Evolutionary conservation across 2,888 invertebrate genomes (phyloP).

Genomic region (Apodemia hepburni): DNA sequence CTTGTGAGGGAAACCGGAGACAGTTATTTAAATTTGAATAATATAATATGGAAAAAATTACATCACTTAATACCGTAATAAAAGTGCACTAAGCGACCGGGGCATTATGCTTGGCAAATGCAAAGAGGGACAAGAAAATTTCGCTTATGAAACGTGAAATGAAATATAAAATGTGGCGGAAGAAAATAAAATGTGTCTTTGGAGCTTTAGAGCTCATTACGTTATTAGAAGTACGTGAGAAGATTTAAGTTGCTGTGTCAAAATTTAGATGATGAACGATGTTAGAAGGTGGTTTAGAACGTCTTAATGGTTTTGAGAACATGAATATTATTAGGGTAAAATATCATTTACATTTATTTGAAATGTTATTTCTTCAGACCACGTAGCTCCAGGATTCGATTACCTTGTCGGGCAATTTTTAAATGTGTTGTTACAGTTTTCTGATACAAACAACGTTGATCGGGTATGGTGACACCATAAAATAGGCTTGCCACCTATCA

Average conservation of each 20-base stretch:
- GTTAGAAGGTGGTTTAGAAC: conserved; percentile 24
- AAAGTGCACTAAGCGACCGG: conserved; percentile 80
- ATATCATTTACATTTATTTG: not conserved
- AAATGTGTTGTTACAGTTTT: no score
- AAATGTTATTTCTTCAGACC: no score
- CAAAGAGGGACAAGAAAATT: conserved; percentile 73
- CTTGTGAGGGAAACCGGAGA: conserved; percentile 75
- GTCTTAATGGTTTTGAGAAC: conserved; percentile 19
- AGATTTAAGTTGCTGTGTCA: conserved; percentile 61
- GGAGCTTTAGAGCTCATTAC: conserved; percentile 72
- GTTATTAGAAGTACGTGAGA: conserved; percentile 73
- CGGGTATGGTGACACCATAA: no score
- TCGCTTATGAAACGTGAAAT: conserved; percentile 77
- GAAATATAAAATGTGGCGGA: conserved; percentile 75
- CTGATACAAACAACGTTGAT: no score
- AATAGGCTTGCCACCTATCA: no score
- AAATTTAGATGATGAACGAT: conserved; percentile 40
- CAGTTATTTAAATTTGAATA: conserved; percentile 82
- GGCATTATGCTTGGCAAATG: conserved; percentile 75
- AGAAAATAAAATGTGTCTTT: conserved; percentile 73
- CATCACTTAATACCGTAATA: conserved; percentile 81
- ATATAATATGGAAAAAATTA: conserved; percentile 82
- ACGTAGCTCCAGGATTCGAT: no score
- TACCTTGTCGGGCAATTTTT: no score
- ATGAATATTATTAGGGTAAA: not conserved